A percentile compares a stretch with the other conserved stretches of the same genome.
These are phyloP conservation scores for zebrafish (Danio rerio) DNA, from an alignment of 2,113 vertebrate species.

Conservation along the genomic window GRCz12tu NC_133189.1:31662501-31663000, in stretches of 20 bases:
- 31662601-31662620: slow-evolving; percentile 49
- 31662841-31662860: not conserved
- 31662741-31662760: slow-evolving; percentile 20
- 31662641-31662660: slow-evolving; percentile 16
- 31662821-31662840: not conserved
- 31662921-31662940: too few species aligned
- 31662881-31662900: too few species aligned
- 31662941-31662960: too few species aligned
- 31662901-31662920: too few species aligned
- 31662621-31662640: not conserved
- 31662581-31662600: slow-evolving; percentile 68
- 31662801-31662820: not conserved
- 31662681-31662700: slow-evolving; percentile 5
- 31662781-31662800: slow-evolving; percentile 10
- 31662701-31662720: not conserved
- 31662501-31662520: slow-evolving; percentile 81
- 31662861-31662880: not conserved
- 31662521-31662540: slow-evolving; percentile 73
- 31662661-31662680: slow-evolving; percentile 12
- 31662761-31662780: slow-evolving; percentile 5
- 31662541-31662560: slow-evolving; percentile 66
- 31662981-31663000: too few species aligned
- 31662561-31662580: slow-evolving; percentile 68
- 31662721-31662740: slow-evolving; percentile 1
- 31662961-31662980: too few species aligned